Conservation (phyloP, 2,888 invertebrate genomes). For the Amphipoea lucens region DNA sequence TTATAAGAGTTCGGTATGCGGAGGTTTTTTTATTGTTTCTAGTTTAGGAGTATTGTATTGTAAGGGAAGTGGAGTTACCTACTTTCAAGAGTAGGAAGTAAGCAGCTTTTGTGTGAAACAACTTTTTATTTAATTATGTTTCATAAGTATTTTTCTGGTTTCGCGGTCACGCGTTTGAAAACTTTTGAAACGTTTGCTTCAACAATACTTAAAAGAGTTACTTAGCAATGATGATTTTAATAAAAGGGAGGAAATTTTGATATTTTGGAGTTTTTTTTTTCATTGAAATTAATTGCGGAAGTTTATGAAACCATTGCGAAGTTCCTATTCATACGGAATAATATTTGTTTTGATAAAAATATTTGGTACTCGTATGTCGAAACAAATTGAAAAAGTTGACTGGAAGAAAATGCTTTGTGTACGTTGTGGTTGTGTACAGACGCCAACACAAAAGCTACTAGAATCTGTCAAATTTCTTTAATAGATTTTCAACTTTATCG, state of each 20-base stretch:
- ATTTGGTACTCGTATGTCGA: not conserved
- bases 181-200: slow-evolving; percentile 35
- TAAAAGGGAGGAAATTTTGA: not conserved
- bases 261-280: not conserved
- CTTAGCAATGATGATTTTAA: slow-evolving; percentile 8
- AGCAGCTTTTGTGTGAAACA: slow-evolving; percentile 2
- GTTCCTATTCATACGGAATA: not conserved
- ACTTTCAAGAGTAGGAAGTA: slow-evolving; percentile 5
- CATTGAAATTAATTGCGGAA: slow-evolving; percentile 1
- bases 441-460: no score
- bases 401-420: not conserved
- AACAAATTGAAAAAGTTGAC: not conserved
- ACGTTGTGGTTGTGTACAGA: not conserved
- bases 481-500: no score
- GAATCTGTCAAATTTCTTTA: no score
- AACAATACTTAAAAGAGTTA: not conserved
- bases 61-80: not conserved
- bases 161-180: slow-evolving; percentile 24
- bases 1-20: slow-evolving; percentile 12
- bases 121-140: slow-evolving; percentile 23
- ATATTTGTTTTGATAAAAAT: not conserved
- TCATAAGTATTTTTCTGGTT: slow-evolving; percentile 24
- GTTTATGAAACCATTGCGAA: not conserved
- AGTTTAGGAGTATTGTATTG: not conserved
- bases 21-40: not conserved